Conservation (phyloP, 2,888 invertebrate species). For the Calameuta filiformis region DNA sequence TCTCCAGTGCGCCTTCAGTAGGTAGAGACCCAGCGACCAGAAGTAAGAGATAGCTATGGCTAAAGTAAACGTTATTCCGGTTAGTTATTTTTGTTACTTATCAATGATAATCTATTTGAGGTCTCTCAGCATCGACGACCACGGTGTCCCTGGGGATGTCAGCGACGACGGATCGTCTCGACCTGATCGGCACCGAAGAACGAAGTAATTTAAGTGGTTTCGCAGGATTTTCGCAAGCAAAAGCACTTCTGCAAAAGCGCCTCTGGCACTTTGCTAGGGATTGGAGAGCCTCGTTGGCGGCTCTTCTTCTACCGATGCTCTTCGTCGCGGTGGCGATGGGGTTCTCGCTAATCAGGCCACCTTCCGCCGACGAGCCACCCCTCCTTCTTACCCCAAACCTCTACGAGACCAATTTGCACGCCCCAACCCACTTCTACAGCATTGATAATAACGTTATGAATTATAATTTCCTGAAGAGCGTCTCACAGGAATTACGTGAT, state of each 20-base stretch:
- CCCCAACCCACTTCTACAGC: slow-evolving; percentile 64
- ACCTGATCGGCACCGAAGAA: slow-evolving; percentile 41
- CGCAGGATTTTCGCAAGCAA: slow-evolving; percentile 33
- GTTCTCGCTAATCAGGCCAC: slow-evolving; percentile 75
- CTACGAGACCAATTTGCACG: slow-evolving; percentile 63
- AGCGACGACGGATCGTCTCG: slow-evolving; percentile 37
- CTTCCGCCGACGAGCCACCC: slow-evolving; percentile 72
- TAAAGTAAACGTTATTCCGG: not conserved
- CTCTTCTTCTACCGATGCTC: slow-evolving; percentile 72
- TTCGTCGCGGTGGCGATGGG: slow-evolving; percentile 78
- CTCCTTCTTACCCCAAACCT: slow-evolving; percentile 68
- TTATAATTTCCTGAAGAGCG: slow-evolving; percentile 49
- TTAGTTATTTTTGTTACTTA: slow-evolving; percentile 2
- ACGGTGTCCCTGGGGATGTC: slow-evolving; percentile 27
- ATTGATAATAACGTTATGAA: not conserved
- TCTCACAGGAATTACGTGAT: slow-evolving; percentile 53
- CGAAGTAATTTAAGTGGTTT: not conserved
- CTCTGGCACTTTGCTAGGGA: slow-evolving; percentile 72
- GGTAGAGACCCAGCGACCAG: slow-evolving; percentile 20
- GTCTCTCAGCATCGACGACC: not conserved
- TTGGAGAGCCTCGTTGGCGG: slow-evolving; percentile 71
- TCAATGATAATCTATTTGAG: not conserved
- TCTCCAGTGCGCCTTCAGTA: slow-evolving; percentile 33
- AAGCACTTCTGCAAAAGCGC: slow-evolving; percentile 71
- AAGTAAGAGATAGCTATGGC: not conserved